These are phyloP conservation scores for Leptopterna dolabrata DNA, from an alignment of 2,888 invertebrate species.

Conservation along the genomic window DNA sequence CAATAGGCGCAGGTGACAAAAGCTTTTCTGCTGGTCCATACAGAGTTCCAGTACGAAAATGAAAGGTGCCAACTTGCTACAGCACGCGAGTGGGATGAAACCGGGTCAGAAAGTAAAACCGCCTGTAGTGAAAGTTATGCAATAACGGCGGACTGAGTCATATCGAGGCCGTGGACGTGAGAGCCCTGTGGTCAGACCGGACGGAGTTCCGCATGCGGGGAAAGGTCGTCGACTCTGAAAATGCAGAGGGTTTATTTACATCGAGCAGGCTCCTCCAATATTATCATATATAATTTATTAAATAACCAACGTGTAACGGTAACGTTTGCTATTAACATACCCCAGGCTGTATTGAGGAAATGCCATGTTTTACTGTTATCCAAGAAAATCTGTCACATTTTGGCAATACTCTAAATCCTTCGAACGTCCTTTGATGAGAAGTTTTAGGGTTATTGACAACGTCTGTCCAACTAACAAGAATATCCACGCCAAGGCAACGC, in stretches of 20 bases:
- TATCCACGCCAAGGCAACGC: too few species aligned
- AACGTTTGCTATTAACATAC: too few species aligned
- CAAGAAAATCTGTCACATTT: too few species aligned
- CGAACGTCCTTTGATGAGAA: too few species aligned
- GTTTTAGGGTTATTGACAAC: too few species aligned
- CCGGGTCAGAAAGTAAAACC: constrained; percentile 17
- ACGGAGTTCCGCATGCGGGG: neutral
- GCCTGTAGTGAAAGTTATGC: neutral
- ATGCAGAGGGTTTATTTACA: neutral
- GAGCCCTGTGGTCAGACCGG: neutral
- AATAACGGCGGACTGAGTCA: neutral
- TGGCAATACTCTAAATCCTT: too few species aligned
- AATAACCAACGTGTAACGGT: too few species aligned
- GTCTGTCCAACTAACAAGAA: too few species aligned
- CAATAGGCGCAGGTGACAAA: neutral
- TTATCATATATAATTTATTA: too few species aligned
- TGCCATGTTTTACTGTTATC: too few species aligned
- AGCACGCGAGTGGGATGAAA: neutral
- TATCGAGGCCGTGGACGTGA: neutral
- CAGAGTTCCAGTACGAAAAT: neutral
- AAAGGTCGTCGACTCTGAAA: constrained; percentile 1
- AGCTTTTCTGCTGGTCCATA: neutral
- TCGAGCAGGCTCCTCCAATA: neutral
- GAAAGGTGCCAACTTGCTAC: neutral
- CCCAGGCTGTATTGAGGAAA: too few species aligned